phyloP scores from a whole-genome alignment of 1,140 invertebrate genomes.

The Triops cancriformis region DNA sequence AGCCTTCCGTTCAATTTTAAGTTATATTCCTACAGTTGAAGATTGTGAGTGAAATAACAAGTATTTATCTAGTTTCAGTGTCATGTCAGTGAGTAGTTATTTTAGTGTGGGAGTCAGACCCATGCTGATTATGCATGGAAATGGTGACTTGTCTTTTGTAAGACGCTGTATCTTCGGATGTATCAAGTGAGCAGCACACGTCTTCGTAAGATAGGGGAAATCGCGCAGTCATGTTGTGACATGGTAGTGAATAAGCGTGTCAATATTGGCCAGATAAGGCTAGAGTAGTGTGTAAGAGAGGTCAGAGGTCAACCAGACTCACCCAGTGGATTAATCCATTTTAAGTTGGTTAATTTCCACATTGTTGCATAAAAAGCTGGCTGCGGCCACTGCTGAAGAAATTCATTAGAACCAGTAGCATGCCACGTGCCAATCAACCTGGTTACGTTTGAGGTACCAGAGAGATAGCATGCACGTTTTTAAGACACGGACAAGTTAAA shows the following conservation, averaged over 20 bases:
- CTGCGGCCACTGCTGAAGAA: neutral
- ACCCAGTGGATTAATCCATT: neutral
- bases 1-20: neutral
- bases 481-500: neutral
- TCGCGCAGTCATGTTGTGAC: neutral
- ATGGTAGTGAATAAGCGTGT: neutral
- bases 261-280: neutral
- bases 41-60: neutral
- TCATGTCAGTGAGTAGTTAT: neutral
- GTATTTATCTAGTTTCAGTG: neutral
- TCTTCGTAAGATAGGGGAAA: neutral
- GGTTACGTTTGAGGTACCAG: neutral
- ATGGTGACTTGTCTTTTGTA: neutral
- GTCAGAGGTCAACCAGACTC: constrained; percentile 11
- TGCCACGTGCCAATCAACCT: neutral
- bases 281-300: constrained; percentile 9
- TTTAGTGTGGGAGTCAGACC: neutral
- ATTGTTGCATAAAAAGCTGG: neutral
- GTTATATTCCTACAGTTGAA: neutral
- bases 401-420: neutral
- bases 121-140: neutral
- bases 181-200: neutral
- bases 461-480: neutral
- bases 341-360: neutral
- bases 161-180: neutral